A percentile compares a stretch with the other conserved stretches of the same genome.
Conservation (phyloP, 92 coral and sea anemone genomes). For the Zoanthus sansibaricus region DNA sequence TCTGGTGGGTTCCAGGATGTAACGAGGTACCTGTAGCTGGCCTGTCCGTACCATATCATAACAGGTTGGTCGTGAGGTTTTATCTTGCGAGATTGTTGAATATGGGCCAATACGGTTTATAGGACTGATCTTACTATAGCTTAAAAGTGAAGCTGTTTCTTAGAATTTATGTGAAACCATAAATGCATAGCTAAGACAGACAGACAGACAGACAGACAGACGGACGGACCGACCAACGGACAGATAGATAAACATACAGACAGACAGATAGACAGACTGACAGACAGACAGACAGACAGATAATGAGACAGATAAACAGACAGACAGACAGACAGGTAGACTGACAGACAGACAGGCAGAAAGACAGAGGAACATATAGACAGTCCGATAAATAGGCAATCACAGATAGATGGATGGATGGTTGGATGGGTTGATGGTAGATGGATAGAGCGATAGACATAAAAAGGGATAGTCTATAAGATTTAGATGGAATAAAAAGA, state of each 20-base stretch:
- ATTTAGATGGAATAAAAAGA: not conserved
- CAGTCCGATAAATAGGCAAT: too few species aligned
- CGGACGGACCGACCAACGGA: not conserved
- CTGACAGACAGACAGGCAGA: not conserved
- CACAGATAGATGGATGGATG: too few species aligned
- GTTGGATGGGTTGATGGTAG: too few species aligned
- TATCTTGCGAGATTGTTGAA: not conserved
- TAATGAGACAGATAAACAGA: too few species aligned
- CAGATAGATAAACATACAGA: not conserved
- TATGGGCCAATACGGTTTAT: not conserved
- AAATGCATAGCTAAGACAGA: not conserved
- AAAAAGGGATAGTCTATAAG: not conserved
- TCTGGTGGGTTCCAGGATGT: slow-evolving; percentile 39
- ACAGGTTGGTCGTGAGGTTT: not conserved
- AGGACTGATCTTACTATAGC: not conserved
- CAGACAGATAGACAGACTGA: not conserved
- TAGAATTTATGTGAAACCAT: not conserved
- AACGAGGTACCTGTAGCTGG: slow-evolving; percentile 13
- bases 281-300: not conserved
- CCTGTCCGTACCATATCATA: slow-evolving; percentile 25
- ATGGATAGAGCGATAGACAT: not conserved
- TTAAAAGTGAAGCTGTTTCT: not conserved
- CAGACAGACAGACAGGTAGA: too few species aligned
- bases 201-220: not conserved
- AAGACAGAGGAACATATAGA: too few species aligned